Evolutionary conservation across 2,888 invertebrate genomes (phyloP), one percentile per base, ranked within the genome.

Genomic region (Uloborus plumipes): DNA sequence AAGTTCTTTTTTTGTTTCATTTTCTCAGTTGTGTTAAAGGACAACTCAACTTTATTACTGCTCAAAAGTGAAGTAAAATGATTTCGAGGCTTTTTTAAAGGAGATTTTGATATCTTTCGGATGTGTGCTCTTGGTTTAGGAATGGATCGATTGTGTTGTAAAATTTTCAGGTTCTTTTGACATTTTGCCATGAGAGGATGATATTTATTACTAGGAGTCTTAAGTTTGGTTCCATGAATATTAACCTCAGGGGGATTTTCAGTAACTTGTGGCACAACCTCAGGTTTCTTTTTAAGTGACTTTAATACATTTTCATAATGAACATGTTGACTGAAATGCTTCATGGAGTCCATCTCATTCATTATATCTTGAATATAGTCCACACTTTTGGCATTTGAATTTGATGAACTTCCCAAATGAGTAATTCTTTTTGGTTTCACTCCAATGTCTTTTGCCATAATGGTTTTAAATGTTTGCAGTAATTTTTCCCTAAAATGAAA

Each of bases 121-220:
- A 71, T 20, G 59, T 80, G 79, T 49, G 79, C 79, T 18, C 73
- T 61, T 18, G 66, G 79, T 20, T 80, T 80, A 16, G 79, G 73
- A 15, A 80, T 49, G 15, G 53, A 53, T 18, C 73, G 39, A n/a
- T 73, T 80, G 14, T 79, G 71, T 39, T 64, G 67, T 26, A 80
- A 55, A 51, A 69, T 55, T 20, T 73, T 80, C 13, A 67, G 55
- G 26, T 20, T 71, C 20, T 53, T 69, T 73, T 80, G 79, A 55
- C 66, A 67, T 49, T 80, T 73, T 62, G 51, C 51, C 79, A 80
- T 80, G 0, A 80, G 39, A 20, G 79, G 79, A 53, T 39, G 39
- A 39, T 22, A 59, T 3, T 39, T 55, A 20, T 61, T 51, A 22
- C n/a, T 39, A 11, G 65, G 22, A 39, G 51, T 2, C 53, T 67